Base-by-base conservation (phyloP, 2,113 vertebrate genomes). In the Haemorhous mexicanus region DNA sequence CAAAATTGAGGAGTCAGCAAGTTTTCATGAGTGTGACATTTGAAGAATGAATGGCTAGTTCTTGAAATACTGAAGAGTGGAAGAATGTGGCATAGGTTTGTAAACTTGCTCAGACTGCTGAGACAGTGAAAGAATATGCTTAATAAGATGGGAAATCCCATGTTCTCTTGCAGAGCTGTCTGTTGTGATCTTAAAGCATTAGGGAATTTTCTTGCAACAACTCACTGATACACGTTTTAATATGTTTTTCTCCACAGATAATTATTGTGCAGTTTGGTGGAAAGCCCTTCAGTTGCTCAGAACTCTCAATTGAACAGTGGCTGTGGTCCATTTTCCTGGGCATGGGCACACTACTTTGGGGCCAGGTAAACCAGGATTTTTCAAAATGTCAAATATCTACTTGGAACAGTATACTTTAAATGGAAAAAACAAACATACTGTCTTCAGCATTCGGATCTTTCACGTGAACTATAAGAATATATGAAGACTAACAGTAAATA, bases 191-290 rank as follows among this genome's bases (percentile, higher is more conserved):
- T n/a, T 61, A 18, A 83, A 86, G 28, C 35, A 28, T 46, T 23
- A 64, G 20, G 24, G 44, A 56, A 41, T 82, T 76, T 76, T 73
- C 20, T 64, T 14, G 12, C 87, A 56, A 16, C 6, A 8, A 7
- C 16, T 94, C 33, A 78, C 35, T n/a, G 19, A 68, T 37, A 19
- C 2, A 3, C 75, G 13, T 68, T 85, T 72, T 68, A 95, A 27
- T 44, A 44, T 83, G 26, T 72, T 97, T 35, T 86, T 96, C 67
- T 93, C 78, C 59, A 70, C 92, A 99, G 99, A 98, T 99, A 82
- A 94, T 99, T 93, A 99, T 99, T 55, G 99, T 99, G 91, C 99
- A 99, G 97, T 99, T 99, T 92, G 99, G 99, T 97, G 99, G 99
- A 91, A 99, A 99, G 87, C 99, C 99, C 67, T 99, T 99, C 97